Base-by-base conservation (phyloP, 1,140 invertebrate genomes). In the silkworm (Bombyx mori) region DNA sequence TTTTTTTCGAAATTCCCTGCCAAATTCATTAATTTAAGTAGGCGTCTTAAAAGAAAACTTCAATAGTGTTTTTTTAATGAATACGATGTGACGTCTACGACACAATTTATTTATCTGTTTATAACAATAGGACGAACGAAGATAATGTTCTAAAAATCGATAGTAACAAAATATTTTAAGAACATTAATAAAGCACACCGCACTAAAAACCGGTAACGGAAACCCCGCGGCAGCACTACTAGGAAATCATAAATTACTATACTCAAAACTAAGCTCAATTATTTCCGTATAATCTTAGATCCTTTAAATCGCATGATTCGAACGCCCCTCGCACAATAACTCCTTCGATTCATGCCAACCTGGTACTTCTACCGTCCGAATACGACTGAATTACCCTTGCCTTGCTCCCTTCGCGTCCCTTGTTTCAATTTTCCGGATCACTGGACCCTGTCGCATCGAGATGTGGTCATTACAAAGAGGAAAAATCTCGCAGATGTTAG, bases 401-500 rank as follows among this genome's bases (percentile, higher is more conserved):
- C 26, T 35, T 35, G 26, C 26, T 35, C 26, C 26, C 26, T 3
- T 35, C 26, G 4, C 26, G 55, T 59, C 77, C 79, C 80, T 79
- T 75, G 79, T 86, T 82, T 75, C 79, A 84, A 86, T 86, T 86
- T 84, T 83, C 83, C 79, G 68, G 79, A 65, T 62, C 79, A 82
- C 60, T 62, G 80, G 62, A 57, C 68, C 68, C 66, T 69, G 73
- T 75, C 77, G 66, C 60, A 55, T 58, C 48, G 79, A 73, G 79
- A 83, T 86, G 77, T 49, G 26, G 60, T 51, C 42, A 26, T 35
- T 47, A 57, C 47, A 54, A 63, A 50, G 45, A 49, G 53, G 58
- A 60, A 61, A 66, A 62, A 68, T 66, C 53, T 60, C 65, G 71
- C 77, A 75, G 69, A 76, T 70, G 73, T 69, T 62, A 52, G 63